Conservation (phyloP, 1,140 invertebrate genomes). For the Brachionus calyciflorus region DNA sequence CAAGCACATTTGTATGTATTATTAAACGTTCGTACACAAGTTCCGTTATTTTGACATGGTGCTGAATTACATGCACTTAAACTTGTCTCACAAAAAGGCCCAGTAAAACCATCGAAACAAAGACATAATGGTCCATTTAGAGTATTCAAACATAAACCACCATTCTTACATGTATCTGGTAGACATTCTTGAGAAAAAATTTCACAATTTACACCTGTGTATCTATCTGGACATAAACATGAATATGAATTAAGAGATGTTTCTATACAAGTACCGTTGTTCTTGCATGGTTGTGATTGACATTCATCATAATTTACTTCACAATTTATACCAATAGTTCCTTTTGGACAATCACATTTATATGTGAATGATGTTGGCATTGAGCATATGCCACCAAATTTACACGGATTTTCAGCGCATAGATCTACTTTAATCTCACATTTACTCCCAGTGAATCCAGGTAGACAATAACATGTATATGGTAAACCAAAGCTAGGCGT, state of each 20-base stretch:
- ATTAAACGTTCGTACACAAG: conserved; percentile 68
- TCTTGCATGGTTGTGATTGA: not conserved
- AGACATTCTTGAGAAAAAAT: not conserved
- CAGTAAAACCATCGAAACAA: not conserved
- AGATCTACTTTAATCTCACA: not conserved
- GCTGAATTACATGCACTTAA: not conserved
- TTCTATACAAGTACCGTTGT: conserved; percentile 47
- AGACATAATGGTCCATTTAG: not conserved
- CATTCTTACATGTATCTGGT: not conserved
- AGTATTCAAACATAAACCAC: not conserved
- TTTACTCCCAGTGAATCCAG: conserved; percentile 53
- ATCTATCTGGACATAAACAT: conserved; percentile 65
- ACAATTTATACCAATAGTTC: conserved; percentile 47
- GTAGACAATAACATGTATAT: conserved; percentile 51
- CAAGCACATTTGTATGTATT: conserved; percentile 29
- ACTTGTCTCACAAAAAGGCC: not conserved
- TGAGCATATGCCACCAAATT: conserved; percentile 41
- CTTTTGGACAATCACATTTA: conserved; percentile 12
- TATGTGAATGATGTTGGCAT: not conserved
- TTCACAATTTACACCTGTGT: conserved; percentile 26
- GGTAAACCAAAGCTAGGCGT: not conserved
- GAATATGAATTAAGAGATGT: conserved; percentile 61
- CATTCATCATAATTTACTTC: conserved; percentile 24
- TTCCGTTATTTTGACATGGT: conserved; percentile 83
- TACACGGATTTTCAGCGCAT: conserved; percentile 39